Base-by-base conservation (phyloP, 30 jellyfish, hydroid and myxozoan genomes). In the Euphysa ruthae region DNA sequence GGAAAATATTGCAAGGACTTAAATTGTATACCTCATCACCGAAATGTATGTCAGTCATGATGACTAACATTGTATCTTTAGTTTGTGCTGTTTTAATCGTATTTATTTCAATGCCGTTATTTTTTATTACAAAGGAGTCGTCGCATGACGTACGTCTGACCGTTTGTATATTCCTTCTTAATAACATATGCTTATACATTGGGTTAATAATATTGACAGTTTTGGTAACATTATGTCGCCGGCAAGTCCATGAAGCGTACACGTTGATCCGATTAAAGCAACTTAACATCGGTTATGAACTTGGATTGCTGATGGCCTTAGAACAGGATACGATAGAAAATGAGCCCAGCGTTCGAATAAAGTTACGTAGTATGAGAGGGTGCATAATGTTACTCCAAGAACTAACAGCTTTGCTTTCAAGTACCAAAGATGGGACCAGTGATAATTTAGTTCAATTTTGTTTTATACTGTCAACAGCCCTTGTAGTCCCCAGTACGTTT, bases 321-420 rank as follows among this genome's bases (percentile, higher is more conserved):
- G 74, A 61, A 6, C 74, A 61, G 31, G 74, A 61, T 4, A 32
- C 74, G 15, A 33, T 61, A 10, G 74, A 61, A n/a, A 32, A 8
- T 16, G 74, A 61, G 31, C 74, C 74, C 14, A 61, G 74, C 16
- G 74, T 61, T 0, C 10, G 62, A 3, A 27, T 61, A 15, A 61
- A 61, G 34, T 20, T 61, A 4, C 74, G 74, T 15, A 61, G 31
- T 14, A 26, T 61, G 61, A 25, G 74, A 26, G 74, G 74, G 6
- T 61, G 74, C 34, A 29, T 61, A 6, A 61, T 61, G 74, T 33
- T 61, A 21, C 21, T 61, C 4, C 74, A 61, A 61, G 74, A 61
- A 16, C 2, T 61, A 16, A 61, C 74, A 6, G 15, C 62, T 10
- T 18, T 33, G 25, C 15, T 61, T 58, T 28, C 20, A 33, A 61